A percentile compares a stretch with the other conserved stretches of the same genome.
Evolutionary conservation across 2,797 vertebrate genomes (phyloP).

Genomic region (Cottoperca gobio): DNA sequence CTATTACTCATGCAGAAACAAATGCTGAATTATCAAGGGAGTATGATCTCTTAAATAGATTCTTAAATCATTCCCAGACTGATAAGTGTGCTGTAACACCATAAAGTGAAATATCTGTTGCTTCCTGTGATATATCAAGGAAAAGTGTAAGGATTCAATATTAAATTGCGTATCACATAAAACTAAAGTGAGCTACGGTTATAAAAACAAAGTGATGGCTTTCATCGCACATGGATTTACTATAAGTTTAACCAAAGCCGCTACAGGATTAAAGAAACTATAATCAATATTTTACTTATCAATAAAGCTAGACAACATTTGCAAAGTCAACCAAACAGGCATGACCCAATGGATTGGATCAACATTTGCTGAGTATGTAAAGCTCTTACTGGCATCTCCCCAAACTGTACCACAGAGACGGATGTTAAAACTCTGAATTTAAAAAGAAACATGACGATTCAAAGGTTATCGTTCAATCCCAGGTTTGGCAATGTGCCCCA

Average conservation of each 20-base stretch:
- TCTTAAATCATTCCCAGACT: slow-evolving; percentile 1
- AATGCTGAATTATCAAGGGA: slow-evolving; percentile 5
- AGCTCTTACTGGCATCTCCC: background rate
- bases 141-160: background rate
- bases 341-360: background rate
- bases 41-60: background rate
- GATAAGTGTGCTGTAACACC: background rate
- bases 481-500: background rate
- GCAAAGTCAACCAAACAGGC: background rate
- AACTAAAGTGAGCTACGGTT: background rate
- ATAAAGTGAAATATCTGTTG: background rate
- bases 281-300: background rate
- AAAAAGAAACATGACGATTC: background rate
- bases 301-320: background rate
- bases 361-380: background rate
- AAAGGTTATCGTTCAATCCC: background rate
- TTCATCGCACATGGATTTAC: background rate
- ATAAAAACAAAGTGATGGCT: background rate
- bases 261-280: slow-evolving; percentile 4
- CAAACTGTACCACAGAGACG: background rate
- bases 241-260: background rate
- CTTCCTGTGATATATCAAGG: background rate
- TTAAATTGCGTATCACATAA: slow-evolving; percentile 1
- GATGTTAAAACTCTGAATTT: background rate
- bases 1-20: background rate